A percentile compares a stretch with the other conserved stretches of the same genome.
Conservation (phyloP, 92 coral and sea anemone genomes). For the Palythoa grandis region DNA sequence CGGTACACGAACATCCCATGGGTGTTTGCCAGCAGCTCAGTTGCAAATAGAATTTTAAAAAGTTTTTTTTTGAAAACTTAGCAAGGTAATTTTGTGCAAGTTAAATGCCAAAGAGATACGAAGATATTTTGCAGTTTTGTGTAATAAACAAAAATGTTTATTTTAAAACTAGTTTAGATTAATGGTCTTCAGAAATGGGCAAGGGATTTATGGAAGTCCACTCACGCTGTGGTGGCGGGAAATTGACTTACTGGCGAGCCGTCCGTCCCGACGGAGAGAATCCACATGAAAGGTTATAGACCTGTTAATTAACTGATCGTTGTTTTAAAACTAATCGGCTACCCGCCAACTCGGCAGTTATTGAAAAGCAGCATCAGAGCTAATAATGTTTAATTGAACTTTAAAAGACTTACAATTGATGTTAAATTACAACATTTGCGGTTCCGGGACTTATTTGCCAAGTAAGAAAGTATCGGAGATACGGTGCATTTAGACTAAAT, state of each 20-base stretch:
- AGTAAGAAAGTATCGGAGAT: conserved; percentile 33
- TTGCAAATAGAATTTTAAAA: background rate
- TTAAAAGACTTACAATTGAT: conserved; percentile 21
- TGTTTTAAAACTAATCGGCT: conserved; percentile 34
- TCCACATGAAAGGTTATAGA: conserved; percentile 4
- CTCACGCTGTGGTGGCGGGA: conserved; percentile 21
- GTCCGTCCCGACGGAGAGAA: background rate
- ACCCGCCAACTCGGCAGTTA: conserved; percentile 29
- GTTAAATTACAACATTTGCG: conserved; percentile 36
- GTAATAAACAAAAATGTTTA: conserved; percentile 20
- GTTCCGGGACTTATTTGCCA: conserved; percentile 7
- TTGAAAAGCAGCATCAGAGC: conserved; percentile 32
- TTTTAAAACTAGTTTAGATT: conserved; percentile 12
- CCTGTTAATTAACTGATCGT: conserved; percentile 46
- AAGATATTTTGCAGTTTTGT: background rate
- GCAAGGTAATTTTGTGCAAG: background rate
- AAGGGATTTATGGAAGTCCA: background rate
- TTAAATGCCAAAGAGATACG: background rate
- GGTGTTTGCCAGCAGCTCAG: conserved; percentile 17
- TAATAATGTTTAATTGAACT: conserved; percentile 43
- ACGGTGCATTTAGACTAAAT: conserved; percentile 20
- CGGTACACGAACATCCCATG: conserved; percentile 33
- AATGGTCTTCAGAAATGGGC: conserved; percentile 14
- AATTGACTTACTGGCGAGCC: background rate
- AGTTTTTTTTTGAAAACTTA: background rate